Evolutionary conservation across 2,888 invertebrate species (phyloP).

Genomic region (Xestia sexstrigata): DNA sequence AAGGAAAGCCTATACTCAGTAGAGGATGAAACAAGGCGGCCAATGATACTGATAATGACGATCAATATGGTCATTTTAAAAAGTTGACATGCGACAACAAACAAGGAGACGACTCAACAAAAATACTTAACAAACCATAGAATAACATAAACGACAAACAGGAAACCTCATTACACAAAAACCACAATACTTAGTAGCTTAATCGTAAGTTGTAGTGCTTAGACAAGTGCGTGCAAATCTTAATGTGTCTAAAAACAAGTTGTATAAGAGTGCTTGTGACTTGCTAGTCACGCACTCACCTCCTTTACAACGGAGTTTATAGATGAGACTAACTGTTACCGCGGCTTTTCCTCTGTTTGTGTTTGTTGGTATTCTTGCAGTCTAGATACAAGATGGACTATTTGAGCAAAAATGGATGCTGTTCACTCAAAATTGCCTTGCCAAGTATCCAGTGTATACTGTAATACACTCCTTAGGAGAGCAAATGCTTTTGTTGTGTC

Average conservation of each 20-base stretch:
- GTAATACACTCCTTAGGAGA: background rate
- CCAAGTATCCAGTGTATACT: too few species aligned
- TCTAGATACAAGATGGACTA: background rate
- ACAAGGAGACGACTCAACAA: background rate
- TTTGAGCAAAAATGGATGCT: background rate
- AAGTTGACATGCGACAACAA: background rate
- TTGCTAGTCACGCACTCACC: constrained; percentile 76
- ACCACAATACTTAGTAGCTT: constrained; percentile 55
- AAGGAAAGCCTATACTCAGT: background rate
- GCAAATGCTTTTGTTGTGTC: background rate
- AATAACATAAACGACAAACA: constrained; percentile 47
- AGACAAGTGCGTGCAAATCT: constrained; percentile 61
- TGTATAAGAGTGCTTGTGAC: constrained; percentile 72
- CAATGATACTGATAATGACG: background rate
- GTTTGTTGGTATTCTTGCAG: constrained; percentile 4
- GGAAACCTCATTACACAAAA: constrained; percentile 58
- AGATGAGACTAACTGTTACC: constrained; percentile 50
- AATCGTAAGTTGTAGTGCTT: constrained; percentile 59
- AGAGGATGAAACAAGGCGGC: background rate
- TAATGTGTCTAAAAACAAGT: constrained; percentile 64
- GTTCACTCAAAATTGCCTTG: background rate
- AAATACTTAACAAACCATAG: constrained; percentile 14
- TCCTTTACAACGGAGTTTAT: constrained; percentile 61
- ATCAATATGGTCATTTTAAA: background rate
- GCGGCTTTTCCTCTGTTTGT: constrained; percentile 23